Evolutionary conservation across 1,140 invertebrate genomes (phyloP).

Genomic region (Steinernema khuongi): DNA sequence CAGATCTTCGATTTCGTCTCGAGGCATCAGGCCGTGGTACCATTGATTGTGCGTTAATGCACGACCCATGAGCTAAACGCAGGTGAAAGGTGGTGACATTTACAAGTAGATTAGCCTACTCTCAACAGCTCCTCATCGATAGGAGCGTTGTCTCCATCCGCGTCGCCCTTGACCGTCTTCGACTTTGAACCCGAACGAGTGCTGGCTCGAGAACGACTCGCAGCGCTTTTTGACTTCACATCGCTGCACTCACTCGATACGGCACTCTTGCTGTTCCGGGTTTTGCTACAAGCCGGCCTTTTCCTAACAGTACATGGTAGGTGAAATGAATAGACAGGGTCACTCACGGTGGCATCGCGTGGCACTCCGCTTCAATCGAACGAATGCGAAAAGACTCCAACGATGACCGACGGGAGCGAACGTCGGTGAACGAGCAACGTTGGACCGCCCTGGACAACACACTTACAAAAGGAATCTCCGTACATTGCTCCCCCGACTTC

Average conservation of each 20-base stretch:
- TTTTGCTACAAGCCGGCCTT: neutral
- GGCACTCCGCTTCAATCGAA: neutral
- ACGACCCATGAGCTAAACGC: neutral
- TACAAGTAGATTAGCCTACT: neutral
- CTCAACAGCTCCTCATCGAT: neutral
- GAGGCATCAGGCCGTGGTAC: constrained; percentile 91
- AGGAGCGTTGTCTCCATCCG: neutral
- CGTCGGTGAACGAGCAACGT: too few relatives aligned
- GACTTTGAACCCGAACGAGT: neutral
- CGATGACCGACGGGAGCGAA: too few relatives aligned
- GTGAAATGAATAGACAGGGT: neutral
- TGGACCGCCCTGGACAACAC: too few relatives aligned
- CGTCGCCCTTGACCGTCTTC: neutral
- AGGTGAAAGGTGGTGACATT: neutral
- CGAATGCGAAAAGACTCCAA: neutral
- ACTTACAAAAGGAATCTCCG: too few relatives aligned
- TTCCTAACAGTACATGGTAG: neutral
- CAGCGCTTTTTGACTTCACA: neutral
- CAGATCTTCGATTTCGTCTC: constrained; percentile 87
- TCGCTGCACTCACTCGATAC: too few relatives aligned
- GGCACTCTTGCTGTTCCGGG: neutral
- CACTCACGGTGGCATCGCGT: neutral
- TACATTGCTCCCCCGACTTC: too few relatives aligned
- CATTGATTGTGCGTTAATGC: constrained; percentile 62
- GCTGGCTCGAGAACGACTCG: neutral